Base-by-base conservation (phyloP, 2,113 vertebrate species). In the Aspiorhynchus laticeps region DNA sequence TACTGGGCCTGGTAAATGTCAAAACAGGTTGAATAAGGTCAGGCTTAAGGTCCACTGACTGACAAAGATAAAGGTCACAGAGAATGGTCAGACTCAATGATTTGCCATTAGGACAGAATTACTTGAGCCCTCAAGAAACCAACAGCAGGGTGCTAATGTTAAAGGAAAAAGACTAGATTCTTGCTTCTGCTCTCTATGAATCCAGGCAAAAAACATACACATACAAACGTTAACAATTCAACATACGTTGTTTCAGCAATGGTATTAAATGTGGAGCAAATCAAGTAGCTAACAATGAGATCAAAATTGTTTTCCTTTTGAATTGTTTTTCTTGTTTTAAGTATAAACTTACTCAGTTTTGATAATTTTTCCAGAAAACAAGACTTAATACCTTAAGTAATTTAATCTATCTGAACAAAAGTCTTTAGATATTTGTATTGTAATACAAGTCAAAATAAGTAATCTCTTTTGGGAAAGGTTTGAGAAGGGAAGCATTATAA, bases 1-100 rank as follows among this genome's bases (percentile, higher is more conserved):
- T 82, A 81, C 26, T 48, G 51, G 31, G 38, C 17, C 48, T 80
- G 51, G 26, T 63, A 75, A 86, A 81, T 81, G 85, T 82, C 65
- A 86, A 41, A 74, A 63, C 11, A 71, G 56, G 15, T 31, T 19
- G 17, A 73, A 59, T 81, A 86, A 86, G 67, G 85, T 74, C 67
- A 86, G 38, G 36, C 38, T 56, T 74, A 73, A 74, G 51, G 61
- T 80, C 31, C n/a, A 80, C 48, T 56, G 85, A 56, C 63, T 67
- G n/a, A 51, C 7, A 79, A 24, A 46, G n/a, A 53, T 80, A 71
- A 86, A 80, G 77, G 76, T 80, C 63, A 73, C 14, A 41, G 67
- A 80, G 33, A 86, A 75, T 75, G 69, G 85, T 75, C 79, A 63
- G 28, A 82, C 53, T 43, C 51, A 36, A 15, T 86, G 38, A 75